phyloP scores from a whole-genome alignment of 1,140 invertebrate species.

The Metopolophium dirhodum region DNA sequence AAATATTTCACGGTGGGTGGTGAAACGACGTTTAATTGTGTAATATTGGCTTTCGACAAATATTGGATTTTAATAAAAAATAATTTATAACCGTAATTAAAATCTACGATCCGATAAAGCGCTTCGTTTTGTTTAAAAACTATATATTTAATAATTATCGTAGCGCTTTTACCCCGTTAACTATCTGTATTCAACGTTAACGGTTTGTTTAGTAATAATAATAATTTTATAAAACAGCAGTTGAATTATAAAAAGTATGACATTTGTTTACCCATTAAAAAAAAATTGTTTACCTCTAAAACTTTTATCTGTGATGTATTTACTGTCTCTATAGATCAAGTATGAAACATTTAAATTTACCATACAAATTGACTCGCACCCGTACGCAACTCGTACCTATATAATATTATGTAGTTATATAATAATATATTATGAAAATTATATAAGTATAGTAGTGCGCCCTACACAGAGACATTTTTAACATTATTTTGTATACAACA shows the following conservation, averaged over 20 bases:
- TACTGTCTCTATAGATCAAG: neutral
- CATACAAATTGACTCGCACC: neutral
- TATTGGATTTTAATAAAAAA: conserved; percentile 11
- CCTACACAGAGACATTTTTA: neutral
- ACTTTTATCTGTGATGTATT: neutral
- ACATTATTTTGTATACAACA: neutral
- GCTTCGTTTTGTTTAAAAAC: neutral
- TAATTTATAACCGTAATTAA: conserved; percentile 30
- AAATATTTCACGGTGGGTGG: neutral
- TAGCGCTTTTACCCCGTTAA: neutral
- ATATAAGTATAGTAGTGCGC: too few species aligned
- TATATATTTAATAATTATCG: neutral
- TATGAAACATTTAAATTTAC: neutral
- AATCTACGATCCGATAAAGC: neutral
- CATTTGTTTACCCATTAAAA: neutral
- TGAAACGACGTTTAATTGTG: neutral
- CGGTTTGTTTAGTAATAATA: neutral
- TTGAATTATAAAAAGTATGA: neutral
- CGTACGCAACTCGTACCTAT: too few species aligned
- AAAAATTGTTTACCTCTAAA: neutral
- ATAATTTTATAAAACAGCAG: neutral
- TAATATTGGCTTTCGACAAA: neutral
- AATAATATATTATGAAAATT: too few species aligned
- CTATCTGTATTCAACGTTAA: neutral
- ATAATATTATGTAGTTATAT: too few species aligned